Base-by-base conservation (phyloP, 2,797 vertebrate species). In the Myotis pilosus region DNA sequence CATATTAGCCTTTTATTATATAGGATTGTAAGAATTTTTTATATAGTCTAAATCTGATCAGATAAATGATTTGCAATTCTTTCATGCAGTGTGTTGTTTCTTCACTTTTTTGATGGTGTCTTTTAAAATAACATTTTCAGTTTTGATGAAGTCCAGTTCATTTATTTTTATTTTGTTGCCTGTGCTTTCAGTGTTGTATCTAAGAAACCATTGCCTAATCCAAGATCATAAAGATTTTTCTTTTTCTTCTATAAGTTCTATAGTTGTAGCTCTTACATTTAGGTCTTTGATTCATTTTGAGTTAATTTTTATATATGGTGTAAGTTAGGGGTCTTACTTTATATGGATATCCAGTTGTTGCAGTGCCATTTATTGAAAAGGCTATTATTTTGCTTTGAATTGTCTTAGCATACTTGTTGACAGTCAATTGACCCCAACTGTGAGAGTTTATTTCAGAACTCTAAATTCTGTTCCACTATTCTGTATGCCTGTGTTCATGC, bases 221-320 rank as follows among this genome's bases (percentile, higher is more conserved):
- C 51, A 79, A 51, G 11, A 53, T 80, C n/a, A 74, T 74, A 38
- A 72, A 79, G 47, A 80, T 28, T 41, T 33, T 15, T 72, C 10
- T 91, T 74, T 86, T 90, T 90, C 64, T 66, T 66, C 47, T 55
- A 6, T 53, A 71, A 64, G 13, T 90, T 90, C 79, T 90, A 23
- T 79, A 66, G 66, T 74, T 55, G 13, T 71, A 80, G 8, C 19
- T 55, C 19, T 74, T 86, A 85, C 2, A 80, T 72, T 57, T 85
- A 55, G 44, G 19, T 44, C 28, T 68, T 80, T 81, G 25, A 68
- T 60, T 80, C 60, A 49, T 51, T 74, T 74, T 64, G 55, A 79
- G 25, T 94, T 69, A 69, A 71, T 62, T 76, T 91, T 85, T 76
- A 9, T 51, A 19, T 74, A 7, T 79, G 36, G 9, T 85, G 0